phyloP scores from a whole-genome alignment of 2,113 vertebrate genomes.

The Oreochromis niloticus region DNA sequence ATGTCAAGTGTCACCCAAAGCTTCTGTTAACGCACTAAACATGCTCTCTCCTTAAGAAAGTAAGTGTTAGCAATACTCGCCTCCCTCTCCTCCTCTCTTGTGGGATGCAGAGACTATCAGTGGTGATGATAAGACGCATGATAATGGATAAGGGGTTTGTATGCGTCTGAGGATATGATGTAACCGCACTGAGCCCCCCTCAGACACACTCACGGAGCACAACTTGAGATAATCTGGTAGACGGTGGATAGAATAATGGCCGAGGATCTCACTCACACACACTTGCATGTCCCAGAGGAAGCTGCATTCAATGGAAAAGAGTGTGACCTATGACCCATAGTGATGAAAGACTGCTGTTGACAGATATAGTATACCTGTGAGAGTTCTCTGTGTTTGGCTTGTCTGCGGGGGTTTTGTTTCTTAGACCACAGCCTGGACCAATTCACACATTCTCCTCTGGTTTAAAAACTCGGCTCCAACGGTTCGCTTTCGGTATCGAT shows the following conservation, averaged over 20 bases:
- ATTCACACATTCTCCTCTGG: conserved; percentile 19
- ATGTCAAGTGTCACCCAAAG: conserved; percentile 51
- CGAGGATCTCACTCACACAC: conserved; percentile 56
- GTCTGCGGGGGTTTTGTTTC: conserved; percentile 55
- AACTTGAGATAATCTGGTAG: conserved; percentile 48
- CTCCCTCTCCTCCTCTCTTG: neutral
- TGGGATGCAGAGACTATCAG: conserved; percentile 17
- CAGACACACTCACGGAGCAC: conserved; percentile 7
- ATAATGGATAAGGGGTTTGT: conserved; percentile 47
- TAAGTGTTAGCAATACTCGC: conserved; percentile 46
- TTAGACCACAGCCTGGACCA: conserved; percentile 23
- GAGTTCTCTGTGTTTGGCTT: conserved; percentile 60
- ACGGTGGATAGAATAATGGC: conserved; percentile 51
- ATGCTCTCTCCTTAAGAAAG: conserved; percentile 47
- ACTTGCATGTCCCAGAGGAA: conserved; percentile 62
- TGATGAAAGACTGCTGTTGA: conserved; percentile 66
- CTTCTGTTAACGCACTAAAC: conserved; percentile 62
- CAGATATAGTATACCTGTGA: conserved; percentile 75
- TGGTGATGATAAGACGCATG: conserved; percentile 41
- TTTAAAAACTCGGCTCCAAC: neutral
- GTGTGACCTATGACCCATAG: conserved; percentile 56
- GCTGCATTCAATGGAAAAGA: conserved; percentile 54
- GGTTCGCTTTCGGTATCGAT: neutral
- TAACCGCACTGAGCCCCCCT: conserved; percentile 25
- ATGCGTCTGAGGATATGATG: conserved; percentile 35